phyloP scores from a whole-genome alignment of 2,113 vertebrate species.

The Trachemys scripta region DNA sequence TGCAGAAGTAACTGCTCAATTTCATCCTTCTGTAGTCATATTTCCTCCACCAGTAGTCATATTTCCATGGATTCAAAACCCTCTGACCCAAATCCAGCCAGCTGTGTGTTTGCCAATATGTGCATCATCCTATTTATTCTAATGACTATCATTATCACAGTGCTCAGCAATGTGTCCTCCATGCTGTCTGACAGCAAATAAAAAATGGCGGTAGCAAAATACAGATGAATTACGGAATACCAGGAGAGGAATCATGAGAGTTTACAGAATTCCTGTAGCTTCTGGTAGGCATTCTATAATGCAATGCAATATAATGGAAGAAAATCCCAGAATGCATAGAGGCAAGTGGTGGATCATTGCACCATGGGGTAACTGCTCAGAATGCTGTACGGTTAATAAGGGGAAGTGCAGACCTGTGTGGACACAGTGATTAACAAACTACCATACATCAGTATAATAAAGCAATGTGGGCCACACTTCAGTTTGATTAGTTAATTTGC shows the following conservation, averaged over 20 bases:
- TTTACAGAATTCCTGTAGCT: not conserved
- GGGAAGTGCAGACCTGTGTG: not conserved
- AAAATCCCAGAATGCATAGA: not conserved
- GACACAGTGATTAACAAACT: not conserved
- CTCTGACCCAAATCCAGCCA: not conserved
- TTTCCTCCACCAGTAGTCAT: not conserved
- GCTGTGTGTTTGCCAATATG: not conserved
- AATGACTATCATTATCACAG: rapidly evolving
- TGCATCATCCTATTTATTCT: rapidly evolving
- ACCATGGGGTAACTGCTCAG: not conserved
- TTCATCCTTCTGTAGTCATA: not conserved
- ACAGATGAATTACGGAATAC: not conserved
- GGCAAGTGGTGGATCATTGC: too few relatives aligned
- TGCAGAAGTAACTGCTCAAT: too few relatives aligned
- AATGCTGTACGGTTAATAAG: not conserved
- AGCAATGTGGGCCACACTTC: not conserved
- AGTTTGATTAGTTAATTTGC: not conserved
- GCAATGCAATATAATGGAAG: not conserved
- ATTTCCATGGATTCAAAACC: not conserved
- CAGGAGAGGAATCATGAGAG: not conserved
- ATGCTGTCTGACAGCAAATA: not conserved
- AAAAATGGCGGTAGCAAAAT: not conserved
- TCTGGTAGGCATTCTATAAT: not conserved
- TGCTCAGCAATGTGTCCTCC: rapidly evolving
- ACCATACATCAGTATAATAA: not conserved